Conservation (phyloP, 2,888 invertebrate species). For the Ectobius pallidus region DNA sequence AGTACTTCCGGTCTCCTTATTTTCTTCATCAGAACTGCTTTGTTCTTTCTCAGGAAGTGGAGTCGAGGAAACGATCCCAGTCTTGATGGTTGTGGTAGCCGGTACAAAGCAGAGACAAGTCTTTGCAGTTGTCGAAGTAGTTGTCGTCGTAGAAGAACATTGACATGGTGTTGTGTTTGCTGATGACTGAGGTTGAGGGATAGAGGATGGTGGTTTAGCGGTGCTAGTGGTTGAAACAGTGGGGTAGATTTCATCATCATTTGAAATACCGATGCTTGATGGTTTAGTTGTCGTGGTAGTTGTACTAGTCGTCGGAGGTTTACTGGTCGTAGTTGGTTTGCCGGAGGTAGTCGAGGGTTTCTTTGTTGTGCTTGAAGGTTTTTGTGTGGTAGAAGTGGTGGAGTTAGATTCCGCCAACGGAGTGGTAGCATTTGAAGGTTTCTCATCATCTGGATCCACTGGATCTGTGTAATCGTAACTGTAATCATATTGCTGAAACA, state of each 20-base stretch:
- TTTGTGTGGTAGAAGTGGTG: not conserved
- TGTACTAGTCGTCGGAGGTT: not conserved
- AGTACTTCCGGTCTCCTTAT: not conserved
- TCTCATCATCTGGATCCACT: not conserved
- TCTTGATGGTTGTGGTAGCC: not conserved
- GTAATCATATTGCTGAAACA: not conserved
- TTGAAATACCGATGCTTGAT: too few species aligned
- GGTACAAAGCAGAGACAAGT: too few species aligned
- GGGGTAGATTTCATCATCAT: not conserved
- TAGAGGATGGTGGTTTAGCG: too few species aligned
- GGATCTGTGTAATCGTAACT: not conserved
- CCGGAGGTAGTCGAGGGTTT: not conserved
- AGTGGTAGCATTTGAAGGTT: not conserved
- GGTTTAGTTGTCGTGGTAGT: not conserved
- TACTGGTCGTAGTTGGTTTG: not conserved
- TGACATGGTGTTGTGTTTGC: too few species aligned
- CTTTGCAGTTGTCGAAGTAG: too few species aligned
- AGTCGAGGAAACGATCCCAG: not conserved
- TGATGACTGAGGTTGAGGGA: too few species aligned
- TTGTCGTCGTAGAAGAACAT: too few species aligned
- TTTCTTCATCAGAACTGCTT: not conserved
- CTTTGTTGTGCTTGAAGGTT: not conserved
- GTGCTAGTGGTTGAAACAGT: not conserved
- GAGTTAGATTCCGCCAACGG: not conserved
- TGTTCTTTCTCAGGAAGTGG: not conserved